Conservation (phyloP, 2,888 invertebrate species). For the Tanypteryx hageni region DNA sequence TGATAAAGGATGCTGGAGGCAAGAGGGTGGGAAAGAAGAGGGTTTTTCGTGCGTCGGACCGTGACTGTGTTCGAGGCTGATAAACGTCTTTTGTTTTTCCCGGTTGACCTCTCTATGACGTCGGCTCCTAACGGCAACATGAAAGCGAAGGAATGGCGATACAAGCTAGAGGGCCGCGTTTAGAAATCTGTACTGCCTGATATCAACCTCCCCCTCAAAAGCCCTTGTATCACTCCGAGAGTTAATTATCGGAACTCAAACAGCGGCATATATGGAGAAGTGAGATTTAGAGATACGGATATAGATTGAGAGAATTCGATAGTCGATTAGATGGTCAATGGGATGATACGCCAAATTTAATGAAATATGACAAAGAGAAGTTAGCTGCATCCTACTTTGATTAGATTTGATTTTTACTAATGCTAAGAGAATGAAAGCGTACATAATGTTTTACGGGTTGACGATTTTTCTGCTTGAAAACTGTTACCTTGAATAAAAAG, state of each 20-base stretch:
- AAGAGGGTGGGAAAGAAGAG: background rate
- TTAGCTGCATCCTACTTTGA: background rate
- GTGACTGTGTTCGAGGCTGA: constrained; percentile 3
- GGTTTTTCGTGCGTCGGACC: background rate
- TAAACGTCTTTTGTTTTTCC: background rate
- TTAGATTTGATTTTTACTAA: background rate
- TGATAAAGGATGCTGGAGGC: background rate
- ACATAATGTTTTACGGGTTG: no score
- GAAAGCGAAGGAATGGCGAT: background rate
- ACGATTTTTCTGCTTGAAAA: no score
- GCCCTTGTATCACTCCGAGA: background rate
- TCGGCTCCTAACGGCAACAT: background rate
- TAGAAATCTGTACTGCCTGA: background rate
- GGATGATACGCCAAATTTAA: background rate
- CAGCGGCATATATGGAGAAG: background rate
- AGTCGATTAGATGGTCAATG: background rate
- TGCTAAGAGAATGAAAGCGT: no score
- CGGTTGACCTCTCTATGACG: constrained; percentile 16
- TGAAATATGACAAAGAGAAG: background rate
- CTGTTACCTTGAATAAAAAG: no score
- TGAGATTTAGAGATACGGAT: background rate
- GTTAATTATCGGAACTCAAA: background rate
- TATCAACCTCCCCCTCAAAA: background rate
- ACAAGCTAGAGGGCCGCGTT: background rate
- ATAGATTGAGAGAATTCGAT: constrained; percentile 18